These are phyloP conservation scores for Lasioglossum marginatum DNA, from an alignment of 2,888 invertebrate species.

Conservation along the genomic window DNA sequence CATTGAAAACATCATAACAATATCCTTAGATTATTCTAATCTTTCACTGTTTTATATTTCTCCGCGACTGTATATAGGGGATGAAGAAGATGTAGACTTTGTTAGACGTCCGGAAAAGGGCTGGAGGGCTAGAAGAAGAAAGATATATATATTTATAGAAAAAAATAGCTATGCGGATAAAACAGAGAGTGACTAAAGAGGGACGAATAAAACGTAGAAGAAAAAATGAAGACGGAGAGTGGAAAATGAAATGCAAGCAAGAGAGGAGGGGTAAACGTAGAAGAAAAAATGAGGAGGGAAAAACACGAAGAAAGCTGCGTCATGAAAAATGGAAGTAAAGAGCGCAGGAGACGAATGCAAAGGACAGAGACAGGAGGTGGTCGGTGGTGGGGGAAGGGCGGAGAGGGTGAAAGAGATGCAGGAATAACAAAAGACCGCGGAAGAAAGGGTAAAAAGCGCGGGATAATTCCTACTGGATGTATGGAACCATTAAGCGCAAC, in stretches of 20 bases:
- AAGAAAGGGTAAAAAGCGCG: slow-evolving; percentile 67
- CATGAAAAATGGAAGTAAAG: background rate
- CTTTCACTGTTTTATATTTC: no score
- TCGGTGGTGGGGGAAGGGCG: slow-evolving; percentile 27
- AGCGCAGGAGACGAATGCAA: slow-evolving; percentile 33
- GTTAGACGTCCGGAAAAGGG: background rate
- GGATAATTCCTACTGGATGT: slow-evolving; percentile 70
- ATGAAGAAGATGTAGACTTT: no score
- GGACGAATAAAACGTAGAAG: background rate
- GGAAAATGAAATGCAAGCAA: background rate
- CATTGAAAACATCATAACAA: no score
- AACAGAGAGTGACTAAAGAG: no score
- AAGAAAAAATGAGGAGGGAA: background rate
- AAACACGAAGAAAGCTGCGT: background rate
- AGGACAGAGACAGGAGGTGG: slow-evolving; percentile 20
- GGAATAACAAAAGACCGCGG: slow-evolving; percentile 35
- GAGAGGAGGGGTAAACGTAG: background rate
- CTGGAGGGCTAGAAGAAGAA: no score
- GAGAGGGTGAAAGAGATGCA: slow-evolving; percentile 25
- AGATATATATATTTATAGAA: no score
- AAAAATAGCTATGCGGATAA: no score
- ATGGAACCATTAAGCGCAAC: slow-evolving; percentile 73
- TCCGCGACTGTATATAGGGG: no score
- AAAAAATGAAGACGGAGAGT: background rate
- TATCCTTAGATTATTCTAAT: no score